Conservation (phyloP, 1,140 invertebrate genomes). For the Drosophila lini region DNA sequence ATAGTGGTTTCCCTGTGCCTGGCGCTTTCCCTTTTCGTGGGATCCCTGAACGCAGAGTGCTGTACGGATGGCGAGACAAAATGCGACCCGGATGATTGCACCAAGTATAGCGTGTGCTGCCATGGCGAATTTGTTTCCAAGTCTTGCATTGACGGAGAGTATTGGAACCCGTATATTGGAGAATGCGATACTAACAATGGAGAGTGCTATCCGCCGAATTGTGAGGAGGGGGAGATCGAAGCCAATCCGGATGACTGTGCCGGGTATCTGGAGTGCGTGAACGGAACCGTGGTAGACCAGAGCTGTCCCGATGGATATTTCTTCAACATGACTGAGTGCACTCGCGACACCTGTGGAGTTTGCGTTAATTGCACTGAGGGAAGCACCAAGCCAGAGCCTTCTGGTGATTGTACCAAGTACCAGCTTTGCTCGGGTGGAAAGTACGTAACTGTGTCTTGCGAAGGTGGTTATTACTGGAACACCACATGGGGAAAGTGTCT, state of each 20-base stretch:
- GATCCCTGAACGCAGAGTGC: conserved; percentile 43
- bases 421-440: conserved; percentile 10
- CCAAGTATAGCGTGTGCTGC: conserved; percentile 52
- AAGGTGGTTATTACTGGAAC: conserved; percentile 11
- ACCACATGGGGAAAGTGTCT: no score
- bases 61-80: conserved; percentile 53
- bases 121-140: conserved; percentile 48
- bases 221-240: conserved; percentile 24
- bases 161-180: conserved; percentile 25
- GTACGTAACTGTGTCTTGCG: conserved; percentile 18
- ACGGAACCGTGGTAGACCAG: conserved; percentile 4
- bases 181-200: conserved; percentile 7
- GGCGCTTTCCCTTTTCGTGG: conserved; percentile 27
- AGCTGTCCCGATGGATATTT: conserved; percentile 30
- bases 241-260: conserved; percentile 32
- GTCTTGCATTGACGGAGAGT: conserved; percentile 39
- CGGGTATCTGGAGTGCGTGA: conserved; percentile 39
- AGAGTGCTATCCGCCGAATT: conserved; percentile 24
- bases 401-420: conserved; percentile 17
- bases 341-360: conserved; percentile 19
- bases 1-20: conserved; percentile 34
- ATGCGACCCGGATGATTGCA: conserved; percentile 46
- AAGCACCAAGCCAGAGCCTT: background rate
- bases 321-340: conserved; percentile 27
- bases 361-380: conserved; percentile 31